Conservation (phyloP, 2,113 vertebrate species). For the Mustela nigripes region DNA sequence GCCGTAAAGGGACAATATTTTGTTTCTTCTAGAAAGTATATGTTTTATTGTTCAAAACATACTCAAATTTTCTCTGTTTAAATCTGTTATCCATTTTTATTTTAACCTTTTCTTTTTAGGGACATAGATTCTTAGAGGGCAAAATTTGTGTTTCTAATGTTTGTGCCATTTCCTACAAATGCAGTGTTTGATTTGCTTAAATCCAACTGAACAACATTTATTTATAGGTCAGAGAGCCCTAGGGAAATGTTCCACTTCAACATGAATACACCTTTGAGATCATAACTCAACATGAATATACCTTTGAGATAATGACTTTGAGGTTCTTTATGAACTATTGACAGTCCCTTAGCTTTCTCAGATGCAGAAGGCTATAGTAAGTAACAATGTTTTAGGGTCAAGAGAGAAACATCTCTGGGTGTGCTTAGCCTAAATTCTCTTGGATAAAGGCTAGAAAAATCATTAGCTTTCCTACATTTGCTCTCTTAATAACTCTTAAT, state of each 20-base stretch:
- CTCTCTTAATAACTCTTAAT: constrained; percentile 26
- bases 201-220: not conserved
- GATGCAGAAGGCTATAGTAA: not conserved
- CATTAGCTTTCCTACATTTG: constrained; percentile 3
- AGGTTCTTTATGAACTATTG: not conserved
- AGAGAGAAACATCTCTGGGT: constrained; percentile 16
- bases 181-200: not conserved
- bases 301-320: not conserved
- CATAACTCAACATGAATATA: not conserved
- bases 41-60: not conserved
- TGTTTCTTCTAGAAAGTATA: not conserved
- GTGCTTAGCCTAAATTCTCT: constrained; percentile 46
- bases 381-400: not conserved
- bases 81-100: not conserved
- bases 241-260: constrained; percentile 1
- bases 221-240: not conserved
- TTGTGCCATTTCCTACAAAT: not conserved
- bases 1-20: not conserved
- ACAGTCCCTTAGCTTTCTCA: not conserved
- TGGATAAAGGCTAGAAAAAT: not conserved
- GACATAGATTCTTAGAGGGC: not conserved
- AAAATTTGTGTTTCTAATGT: constrained; percentile 1
- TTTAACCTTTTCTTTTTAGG: not conserved
- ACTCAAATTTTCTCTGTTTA: not conserved
- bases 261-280: not conserved